phyloP scores from a whole-genome alignment of 30 jellyfish, hydroid and myxozoan genomes.

The Rhopilema esculentum region DNA sequence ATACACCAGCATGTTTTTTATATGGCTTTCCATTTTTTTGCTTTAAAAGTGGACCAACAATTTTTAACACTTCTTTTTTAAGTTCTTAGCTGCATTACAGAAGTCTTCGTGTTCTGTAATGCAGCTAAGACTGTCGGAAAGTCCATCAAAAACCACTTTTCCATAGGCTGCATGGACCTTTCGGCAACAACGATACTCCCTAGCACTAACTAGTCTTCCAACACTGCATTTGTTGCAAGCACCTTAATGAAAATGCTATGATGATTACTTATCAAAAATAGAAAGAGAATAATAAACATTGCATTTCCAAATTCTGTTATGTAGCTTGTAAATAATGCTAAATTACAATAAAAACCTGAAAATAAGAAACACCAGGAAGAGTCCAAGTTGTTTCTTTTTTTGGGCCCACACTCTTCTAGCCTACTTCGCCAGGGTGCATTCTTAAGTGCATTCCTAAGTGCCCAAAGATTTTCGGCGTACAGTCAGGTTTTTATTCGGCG shows the following conservation, averaged over 20 bases:
- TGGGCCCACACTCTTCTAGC: too few relatives aligned
- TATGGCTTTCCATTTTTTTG: slow-evolving; percentile 10
- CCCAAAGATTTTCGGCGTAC: too few relatives aligned
- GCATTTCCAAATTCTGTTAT: neutral
- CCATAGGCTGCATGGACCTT: slow-evolving; percentile 35
- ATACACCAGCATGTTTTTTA: slow-evolving; percentile 2
- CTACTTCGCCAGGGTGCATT: too few relatives aligned
- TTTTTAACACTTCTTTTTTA: neutral
- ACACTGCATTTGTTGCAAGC: neutral
- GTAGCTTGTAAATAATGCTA: too few relatives aligned
- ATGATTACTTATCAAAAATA: neutral
- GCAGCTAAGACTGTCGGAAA: slow-evolving; percentile 6
- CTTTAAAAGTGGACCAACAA: slow-evolving; percentile 22
- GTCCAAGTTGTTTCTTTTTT: too few relatives aligned
- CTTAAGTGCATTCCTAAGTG: too few relatives aligned
- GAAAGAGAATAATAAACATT: neutral
- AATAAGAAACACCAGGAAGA: too few relatives aligned
- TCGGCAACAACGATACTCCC: slow-evolving; percentile 41
- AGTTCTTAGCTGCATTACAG: slow-evolving; percentile 14
- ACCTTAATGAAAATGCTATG: slow-evolving; percentile 25
- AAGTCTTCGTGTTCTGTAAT: slow-evolving; percentile 47
- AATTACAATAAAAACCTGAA: too few relatives aligned
- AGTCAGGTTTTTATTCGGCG: too few relatives aligned
- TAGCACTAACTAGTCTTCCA: slow-evolving; percentile 2
- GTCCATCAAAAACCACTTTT: slow-evolving; percentile 35